Conservation (phyloP, 2,797 vertebrate genomes). For the Lemur catta region DNA sequence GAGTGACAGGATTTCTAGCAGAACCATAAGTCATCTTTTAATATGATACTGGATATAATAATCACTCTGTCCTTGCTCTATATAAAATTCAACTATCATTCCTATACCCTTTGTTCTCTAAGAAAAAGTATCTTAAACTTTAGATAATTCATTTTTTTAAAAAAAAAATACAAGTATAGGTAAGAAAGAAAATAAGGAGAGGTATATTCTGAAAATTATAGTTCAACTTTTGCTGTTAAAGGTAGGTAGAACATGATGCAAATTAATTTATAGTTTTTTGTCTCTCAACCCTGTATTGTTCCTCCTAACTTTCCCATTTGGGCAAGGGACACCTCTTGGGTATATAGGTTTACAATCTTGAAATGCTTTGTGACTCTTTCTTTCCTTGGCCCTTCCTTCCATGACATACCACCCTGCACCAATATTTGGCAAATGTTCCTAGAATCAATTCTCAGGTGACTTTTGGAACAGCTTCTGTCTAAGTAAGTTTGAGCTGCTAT, state of each 20-base stretch:
- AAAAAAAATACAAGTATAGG: not conserved
- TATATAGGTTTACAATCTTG: not conserved
- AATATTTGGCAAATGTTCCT: slow-evolving; percentile 26
- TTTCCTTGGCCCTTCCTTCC: not conserved
- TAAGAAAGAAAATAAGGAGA: slow-evolving; percentile 23
- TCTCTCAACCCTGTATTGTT: not conserved
- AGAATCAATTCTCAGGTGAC: not conserved
- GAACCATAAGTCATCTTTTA: slow-evolving; percentile 32
- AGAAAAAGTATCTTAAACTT: not conserved
- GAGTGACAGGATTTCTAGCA: slow-evolving; percentile 20
- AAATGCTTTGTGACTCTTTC: not conserved
- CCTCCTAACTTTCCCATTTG: not conserved
- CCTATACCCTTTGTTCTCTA: not conserved
- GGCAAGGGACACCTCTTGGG: not conserved
- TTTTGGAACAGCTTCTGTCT: not conserved
- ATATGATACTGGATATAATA: slow-evolving; percentile 14
- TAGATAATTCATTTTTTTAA: not conserved
- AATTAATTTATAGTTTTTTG: slow-evolving; percentile 23
- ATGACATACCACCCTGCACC: not conserved
- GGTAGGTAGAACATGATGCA: not conserved
- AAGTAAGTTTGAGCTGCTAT: not conserved
- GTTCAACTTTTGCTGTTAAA: slow-evolving; percentile 33
- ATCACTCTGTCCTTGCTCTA: not conserved
- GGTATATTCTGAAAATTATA: not conserved
- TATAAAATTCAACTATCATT: not conserved